Evolutionary conservation across 2,113 vertebrate species (phyloP), one percentile per base, ranked within the genome.

Genomic region (Etia nguti): DNA sequence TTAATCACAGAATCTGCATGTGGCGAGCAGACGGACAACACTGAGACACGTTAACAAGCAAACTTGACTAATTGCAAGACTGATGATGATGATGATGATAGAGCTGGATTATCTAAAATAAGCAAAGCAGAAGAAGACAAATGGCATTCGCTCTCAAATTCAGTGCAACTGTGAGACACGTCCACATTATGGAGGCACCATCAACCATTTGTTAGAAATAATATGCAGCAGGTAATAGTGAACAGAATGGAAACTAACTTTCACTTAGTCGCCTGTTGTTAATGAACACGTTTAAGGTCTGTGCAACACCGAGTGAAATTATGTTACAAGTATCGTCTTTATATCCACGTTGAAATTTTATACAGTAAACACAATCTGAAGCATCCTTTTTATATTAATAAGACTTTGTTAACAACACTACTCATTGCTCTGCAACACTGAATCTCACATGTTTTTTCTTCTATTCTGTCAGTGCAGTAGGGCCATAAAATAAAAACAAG

Each of bases 391-490:
- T 52, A 43, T 36, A 43, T 18, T 13, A 52, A 36, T 38, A 52
- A 6, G 31, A 46, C 70, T 85, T 68, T 65, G 38, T 46, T 65
- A 56, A 52, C 46, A 82, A 77, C 22, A 41, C 29, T 12, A 46
- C 38, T 15, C 22, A 54, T n/a, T 54, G 24, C 43, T 84, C 24
- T 62, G 59, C 80, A 65, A 50, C 62, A 55, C 34, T 46, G 57
- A 91, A 43, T 94, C 95, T 96, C 95, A 97, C 96, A 93, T 97
- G 95, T 87, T 97, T 96, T 90, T 94, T 96, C 95, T 92, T 96
- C 91, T 96, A 93, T 88, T 97, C 92, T 95, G 94, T 93, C 97
- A 94, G 81, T 97, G 96, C 26, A 81, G 96, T 97, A 83, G 97
- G 95, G 91, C 96, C 96, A 92, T 96, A 96, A 90, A 97, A 93